Percentiles rank a stretch among this genome's conserved stretches.
Conservation (phyloP, 2,888 invertebrate species). For the Drosophila tripunctata region DNA sequence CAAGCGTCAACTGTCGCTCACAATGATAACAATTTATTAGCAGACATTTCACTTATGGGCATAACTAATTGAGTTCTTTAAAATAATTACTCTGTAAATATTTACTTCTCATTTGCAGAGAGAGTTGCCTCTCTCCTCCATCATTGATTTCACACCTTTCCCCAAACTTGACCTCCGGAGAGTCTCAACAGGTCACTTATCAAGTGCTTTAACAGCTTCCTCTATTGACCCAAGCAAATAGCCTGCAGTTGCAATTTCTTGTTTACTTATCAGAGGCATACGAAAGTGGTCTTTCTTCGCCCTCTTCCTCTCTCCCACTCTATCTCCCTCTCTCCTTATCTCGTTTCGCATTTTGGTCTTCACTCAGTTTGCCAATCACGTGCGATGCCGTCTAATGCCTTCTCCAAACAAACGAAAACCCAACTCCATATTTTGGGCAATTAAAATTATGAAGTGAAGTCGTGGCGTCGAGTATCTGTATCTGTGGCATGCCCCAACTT, state of each 20-base stretch:
- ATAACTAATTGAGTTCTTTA: neutral
- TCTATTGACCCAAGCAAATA: slow-evolving; percentile 52
- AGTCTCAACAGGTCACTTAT: slow-evolving; percentile 66
- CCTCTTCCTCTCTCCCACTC: neutral
- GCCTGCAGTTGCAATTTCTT: slow-evolving; percentile 78
- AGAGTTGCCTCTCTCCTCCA: neutral
- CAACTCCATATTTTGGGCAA: slow-evolving; percentile 31
- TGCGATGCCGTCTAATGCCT: slow-evolving; percentile 50
- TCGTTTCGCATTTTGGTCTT: neutral
- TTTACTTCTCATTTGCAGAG: slow-evolving; percentile 14
- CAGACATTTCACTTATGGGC: neutral
- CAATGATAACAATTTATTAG: neutral
- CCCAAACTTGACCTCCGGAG: neutral
- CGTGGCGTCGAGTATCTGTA: slow-evolving; percentile 30
- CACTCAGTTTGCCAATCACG: slow-evolving; percentile 32
- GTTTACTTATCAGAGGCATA: slow-evolving; percentile 54
- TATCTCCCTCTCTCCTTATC: neutral
- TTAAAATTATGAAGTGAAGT: slow-evolving; percentile 60
- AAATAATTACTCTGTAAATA: slow-evolving; percentile 1
- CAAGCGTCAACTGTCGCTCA: too few relatives aligned
- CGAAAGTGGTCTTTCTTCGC: neutral
- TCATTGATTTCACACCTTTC: slow-evolving; percentile 6
- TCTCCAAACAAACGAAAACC: slow-evolving; percentile 35
- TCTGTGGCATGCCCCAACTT: slow-evolving; percentile 21
- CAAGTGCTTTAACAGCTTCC: slow-evolving; percentile 45